phyloP scores from a whole-genome alignment of 2,797 vertebrate species.

The Erethizon dorsatum region DNA sequence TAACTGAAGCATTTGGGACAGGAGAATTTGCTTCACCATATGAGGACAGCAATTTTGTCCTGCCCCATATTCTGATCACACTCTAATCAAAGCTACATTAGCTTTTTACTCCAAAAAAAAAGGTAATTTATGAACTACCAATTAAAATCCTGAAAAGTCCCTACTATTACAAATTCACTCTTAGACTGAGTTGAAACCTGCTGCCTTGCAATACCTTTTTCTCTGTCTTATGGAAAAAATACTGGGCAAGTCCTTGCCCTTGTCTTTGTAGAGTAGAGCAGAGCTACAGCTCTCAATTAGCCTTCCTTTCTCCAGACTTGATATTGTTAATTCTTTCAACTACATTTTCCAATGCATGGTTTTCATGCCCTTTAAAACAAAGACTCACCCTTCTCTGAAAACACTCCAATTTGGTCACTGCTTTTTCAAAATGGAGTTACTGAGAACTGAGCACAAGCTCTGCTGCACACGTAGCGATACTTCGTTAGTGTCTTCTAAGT shows the following conservation, averaged over 20 bases:
- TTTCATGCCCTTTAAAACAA: not conserved
- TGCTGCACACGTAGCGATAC: not conserved
- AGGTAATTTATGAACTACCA: not conserved
- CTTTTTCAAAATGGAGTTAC: not conserved
- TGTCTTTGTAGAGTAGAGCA: not conserved
- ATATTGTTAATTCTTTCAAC: not conserved
- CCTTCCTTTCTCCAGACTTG: not conserved
- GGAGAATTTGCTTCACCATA: not conserved
- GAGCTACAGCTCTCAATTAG: not conserved
- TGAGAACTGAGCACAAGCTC: not conserved
- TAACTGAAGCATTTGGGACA: not conserved
- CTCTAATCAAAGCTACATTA: not conserved
- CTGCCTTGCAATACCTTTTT: not conserved
- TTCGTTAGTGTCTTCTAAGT: not conserved
- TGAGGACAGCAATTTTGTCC: not conserved
- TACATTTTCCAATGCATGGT: not conserved
- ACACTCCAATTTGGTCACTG: not conserved
- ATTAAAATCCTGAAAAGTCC: not conserved
- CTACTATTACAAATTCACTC: not conserved
- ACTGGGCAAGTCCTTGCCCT: not conserved
- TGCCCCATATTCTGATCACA: not conserved
- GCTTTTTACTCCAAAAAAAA: constrained; percentile 15
- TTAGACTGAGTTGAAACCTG: not conserved
- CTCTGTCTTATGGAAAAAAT: not conserved
- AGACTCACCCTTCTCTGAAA: not conserved